These are phyloP conservation scores for Cheilosia soror DNA, from an alignment of 2,888 invertebrate genomes.

Conservation along the genomic window DNA sequence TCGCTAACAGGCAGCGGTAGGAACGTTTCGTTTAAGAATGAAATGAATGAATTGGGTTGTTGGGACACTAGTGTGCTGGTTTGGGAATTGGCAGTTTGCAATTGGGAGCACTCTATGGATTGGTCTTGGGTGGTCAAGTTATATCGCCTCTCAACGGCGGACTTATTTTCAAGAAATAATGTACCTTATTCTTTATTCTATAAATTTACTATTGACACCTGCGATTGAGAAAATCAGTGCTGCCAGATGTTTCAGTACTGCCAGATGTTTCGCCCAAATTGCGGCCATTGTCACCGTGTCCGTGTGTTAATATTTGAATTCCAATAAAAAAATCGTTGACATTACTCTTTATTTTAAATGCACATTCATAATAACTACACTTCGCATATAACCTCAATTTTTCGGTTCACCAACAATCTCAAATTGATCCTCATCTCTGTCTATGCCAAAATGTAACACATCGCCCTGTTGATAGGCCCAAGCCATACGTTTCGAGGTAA, in stretches of 20 bases:
- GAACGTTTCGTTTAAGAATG: no score
- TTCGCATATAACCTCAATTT: neutral
- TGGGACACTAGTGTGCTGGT: no score
- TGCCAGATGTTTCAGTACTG: no score
- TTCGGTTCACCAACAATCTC: constrained; percentile 47
- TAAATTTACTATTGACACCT: neutral
- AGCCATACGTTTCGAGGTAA: constrained; percentile 57
- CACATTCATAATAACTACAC: neutral
- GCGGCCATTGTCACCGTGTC: no score
- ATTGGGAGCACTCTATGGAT: neutral
- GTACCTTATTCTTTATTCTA: no score
- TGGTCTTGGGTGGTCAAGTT: constrained; percentile 20
- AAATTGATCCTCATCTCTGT: constrained; percentile 40
- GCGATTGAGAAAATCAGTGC: no score
- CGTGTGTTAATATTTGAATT: no score
- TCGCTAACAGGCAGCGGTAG: no score
- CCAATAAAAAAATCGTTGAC: no score
- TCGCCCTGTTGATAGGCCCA: constrained; percentile 61
- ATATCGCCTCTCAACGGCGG: constrained; percentile 23
- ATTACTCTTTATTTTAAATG: neutral
- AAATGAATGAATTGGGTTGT: no score
- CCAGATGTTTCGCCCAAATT: no score
- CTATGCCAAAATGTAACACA: constrained; percentile 53
- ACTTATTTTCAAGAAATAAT: constrained; percentile 20
- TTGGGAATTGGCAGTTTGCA: constrained; percentile 6